phyloP scores from a whole-genome alignment of 2,113 vertebrate species.

The Neolamprologus kungweensis region DNA sequence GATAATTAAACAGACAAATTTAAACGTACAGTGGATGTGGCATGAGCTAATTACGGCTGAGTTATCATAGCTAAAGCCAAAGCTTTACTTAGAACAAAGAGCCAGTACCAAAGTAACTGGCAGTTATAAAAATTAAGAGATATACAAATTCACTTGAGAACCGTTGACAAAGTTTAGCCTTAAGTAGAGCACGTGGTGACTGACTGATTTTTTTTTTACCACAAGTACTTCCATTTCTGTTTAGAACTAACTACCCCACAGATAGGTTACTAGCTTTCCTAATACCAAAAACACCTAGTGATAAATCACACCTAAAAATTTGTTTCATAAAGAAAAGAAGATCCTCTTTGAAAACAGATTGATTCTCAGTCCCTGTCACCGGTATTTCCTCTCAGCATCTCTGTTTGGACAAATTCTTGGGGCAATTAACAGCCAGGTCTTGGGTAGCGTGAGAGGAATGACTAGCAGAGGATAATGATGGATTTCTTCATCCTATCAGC shows the following conservation, averaged over 20 bases:
- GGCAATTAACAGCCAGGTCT: conserved; percentile 21
- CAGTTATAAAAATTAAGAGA: not conserved
- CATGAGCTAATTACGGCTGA: not conserved
- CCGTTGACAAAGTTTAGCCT: not conserved
- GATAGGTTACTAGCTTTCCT: not conserved
- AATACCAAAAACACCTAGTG: not conserved
- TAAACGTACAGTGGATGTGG: not conserved
- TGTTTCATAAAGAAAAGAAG: not conserved
- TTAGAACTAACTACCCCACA: not conserved
- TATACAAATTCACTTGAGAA: not conserved
- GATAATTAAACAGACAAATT: not conserved
- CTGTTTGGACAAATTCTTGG: conserved; percentile 16
- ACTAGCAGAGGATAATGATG: conserved; percentile 37
- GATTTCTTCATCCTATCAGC: conserved; percentile 40
- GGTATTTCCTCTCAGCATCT: not conserved
- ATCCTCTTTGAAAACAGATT: not conserved
- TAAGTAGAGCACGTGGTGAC: not conserved
- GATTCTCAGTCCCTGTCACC: not conserved
- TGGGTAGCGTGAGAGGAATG: conserved; percentile 42
- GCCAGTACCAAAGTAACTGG: not conserved
- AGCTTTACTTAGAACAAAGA: not conserved
- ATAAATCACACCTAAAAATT: not conserved
- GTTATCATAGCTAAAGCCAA: not conserved
- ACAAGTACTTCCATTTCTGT: not conserved
- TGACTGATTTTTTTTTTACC: not conserved